Conservation (phyloP, 2,888 invertebrate genomes). For the Tryphoninae sp. region DNA sequence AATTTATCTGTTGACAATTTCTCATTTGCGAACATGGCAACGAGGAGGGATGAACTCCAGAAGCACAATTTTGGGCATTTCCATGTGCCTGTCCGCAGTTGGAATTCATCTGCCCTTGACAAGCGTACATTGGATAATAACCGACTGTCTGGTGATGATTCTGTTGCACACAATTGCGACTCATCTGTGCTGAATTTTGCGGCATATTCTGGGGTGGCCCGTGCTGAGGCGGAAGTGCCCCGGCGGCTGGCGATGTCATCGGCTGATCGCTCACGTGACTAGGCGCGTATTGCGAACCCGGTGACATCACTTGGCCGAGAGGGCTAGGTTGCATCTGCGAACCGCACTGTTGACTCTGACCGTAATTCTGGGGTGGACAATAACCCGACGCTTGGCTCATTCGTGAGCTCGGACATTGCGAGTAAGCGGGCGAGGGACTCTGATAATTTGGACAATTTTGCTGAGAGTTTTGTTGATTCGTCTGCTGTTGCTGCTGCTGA, state of each 20-base stretch:
- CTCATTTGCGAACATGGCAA: constrained; percentile 62
- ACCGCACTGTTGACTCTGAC: constrained; percentile 70
- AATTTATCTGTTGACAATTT: constrained; percentile 73
- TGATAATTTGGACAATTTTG: constrained; percentile 72
- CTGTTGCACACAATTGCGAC: constrained; percentile 75
- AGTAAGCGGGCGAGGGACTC: constrained; percentile 73
- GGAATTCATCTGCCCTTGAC: constrained; percentile 71
- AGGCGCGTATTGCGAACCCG: constrained; percentile 77
- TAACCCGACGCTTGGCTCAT: constrained; percentile 74
- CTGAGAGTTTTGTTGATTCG: constrained; percentile 65
- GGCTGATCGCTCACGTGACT: constrained; percentile 78
- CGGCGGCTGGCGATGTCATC: constrained; percentile 78
- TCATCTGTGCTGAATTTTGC: constrained; percentile 77
- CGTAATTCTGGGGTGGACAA: constrained; percentile 75
- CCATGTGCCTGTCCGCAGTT: constrained; percentile 69
- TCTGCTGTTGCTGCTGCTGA: constrained; percentile 56
- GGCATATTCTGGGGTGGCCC: constrained; percentile 73
- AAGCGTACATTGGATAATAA: constrained; percentile 75
- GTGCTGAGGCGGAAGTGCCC: constrained; percentile 77
- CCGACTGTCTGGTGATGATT: constrained; percentile 68
- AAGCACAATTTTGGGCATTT: constrained; percentile 67
- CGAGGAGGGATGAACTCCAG: constrained; percentile 62
- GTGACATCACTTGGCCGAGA: constrained; percentile 77
- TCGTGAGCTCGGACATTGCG: constrained; percentile 77
- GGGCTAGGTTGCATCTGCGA: constrained; percentile 72